Evolutionary conservation across 2,797 vertebrate species (phyloP), one percentile per base, ranked within the genome.

Genomic region (Danionella dracula): DNA sequence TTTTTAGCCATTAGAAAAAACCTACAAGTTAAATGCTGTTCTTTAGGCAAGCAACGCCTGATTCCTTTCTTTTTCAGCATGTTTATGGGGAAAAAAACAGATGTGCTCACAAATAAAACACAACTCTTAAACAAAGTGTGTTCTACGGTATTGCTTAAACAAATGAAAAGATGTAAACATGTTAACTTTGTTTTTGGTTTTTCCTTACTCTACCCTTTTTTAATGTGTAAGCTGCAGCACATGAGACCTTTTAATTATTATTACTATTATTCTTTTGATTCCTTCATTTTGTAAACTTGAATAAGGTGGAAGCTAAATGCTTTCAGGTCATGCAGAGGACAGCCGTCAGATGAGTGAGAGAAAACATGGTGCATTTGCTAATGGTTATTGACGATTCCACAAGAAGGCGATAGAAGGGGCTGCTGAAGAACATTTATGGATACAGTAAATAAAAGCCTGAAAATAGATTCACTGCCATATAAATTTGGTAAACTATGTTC

Each of bases 141-240:
- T 84, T 89, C 86, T 88, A 85, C 76, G 86, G 87, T 78, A 79
- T 80, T 58, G 62, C 76, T 79, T 71, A 42, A 76, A 83, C 82
- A 85, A 89, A 87, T 87, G 84, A 89, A 87, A 89, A 85, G 69
- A 59, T 58, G 61, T 77, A 90, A 90, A 87, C 87, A 89, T 74
- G 69, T 78, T 75, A 79, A 79, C 78, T 80, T 81, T 65, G 17
- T 50, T 32, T 46, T 37, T 20, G 41, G 23, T 27, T 60, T 37
- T 37, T 40, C 35, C 11, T 48, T 64, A 20, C 21, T 17, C 66
- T 49, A 41, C 61, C 31, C 19, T 53, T 46, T 50, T 23, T 29
- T 83, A 84, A 83, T 81, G 83, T 85, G 80, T 77, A 78, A 86
- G 78, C 78, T 82, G 79, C 77, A 84, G 77, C 73, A 83, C 86